Evolutionary conservation across 1,140 invertebrate species (phyloP), one percentile per base, ranked within the genome.

Genomic region (Lepidostoma basale): DNA sequence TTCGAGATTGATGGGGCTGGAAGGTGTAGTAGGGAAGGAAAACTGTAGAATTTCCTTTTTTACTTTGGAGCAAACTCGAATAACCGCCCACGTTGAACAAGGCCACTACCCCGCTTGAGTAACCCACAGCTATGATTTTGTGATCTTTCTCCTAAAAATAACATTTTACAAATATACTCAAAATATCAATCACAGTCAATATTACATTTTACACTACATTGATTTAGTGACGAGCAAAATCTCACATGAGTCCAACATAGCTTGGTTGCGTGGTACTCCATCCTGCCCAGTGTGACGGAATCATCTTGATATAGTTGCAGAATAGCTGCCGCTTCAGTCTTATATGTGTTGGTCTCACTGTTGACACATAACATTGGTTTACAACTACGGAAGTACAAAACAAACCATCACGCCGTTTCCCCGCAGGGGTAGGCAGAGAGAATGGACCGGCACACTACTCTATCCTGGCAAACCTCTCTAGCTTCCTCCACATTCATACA

Each of bases 21-120:
- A 76, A 75, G 16, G 79, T 77, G 25, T 75, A 69, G 65, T 77
- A 81, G 5, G 83, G 82, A 59, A 78, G 77, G 8, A 84, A 75
- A 16, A 78, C 75, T 2, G 76, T 78, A 5, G 79, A 73, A 3
- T 74, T 78, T n/a, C 77, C 68, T 62, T 75, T 70, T 52, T 76
- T 76, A 9, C 70, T 74, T n/a, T 70, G 74, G 14, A 88, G 73
- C 9, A 89, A 67, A 5, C 84, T 80, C 2, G 85, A 87, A n/a
- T 79, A 76, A 3, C 75, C 76, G 6, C 72, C 76, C 1, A 90
- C 66, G 76, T 89, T 77, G 80, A 85, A 91, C 1, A 87, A 70
- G 3, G 86, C 87, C 3, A 87, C 80, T 4, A 85, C 82, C 3
- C 89, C 89, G 76, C 88, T 87, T 0, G 85, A 81, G 75, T 87